Percentiles rank a stretch among this genome's conserved stretches.
Conservation (phyloP, 2,888 invertebrate species). For the Copidosoma aretas region DNA sequence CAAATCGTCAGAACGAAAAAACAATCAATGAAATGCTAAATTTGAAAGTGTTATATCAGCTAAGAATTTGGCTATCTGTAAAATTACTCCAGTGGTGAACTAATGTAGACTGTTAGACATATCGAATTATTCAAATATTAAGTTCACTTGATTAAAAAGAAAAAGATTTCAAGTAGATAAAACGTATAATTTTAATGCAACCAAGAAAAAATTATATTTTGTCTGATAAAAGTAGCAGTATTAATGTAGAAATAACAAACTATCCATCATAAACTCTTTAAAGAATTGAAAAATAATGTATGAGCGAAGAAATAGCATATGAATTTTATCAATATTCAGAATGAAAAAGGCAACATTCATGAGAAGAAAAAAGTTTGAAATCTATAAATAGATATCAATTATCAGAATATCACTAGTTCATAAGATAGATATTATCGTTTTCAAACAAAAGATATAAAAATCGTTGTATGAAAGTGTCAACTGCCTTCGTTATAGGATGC, state of each 20-base stretch:
- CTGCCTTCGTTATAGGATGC: conserved; percentile 29
- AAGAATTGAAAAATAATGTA: conserved; percentile 1
- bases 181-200: conserved; percentile 26
- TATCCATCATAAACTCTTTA: neutral
- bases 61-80: conserved; percentile 1
- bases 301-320: conserved; percentile 8
- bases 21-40: neutral
- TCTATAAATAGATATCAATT: conserved; percentile 28
- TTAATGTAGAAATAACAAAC: conserved; percentile 1
- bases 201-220: conserved; percentile 8
- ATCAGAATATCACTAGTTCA: conserved; percentile 48
- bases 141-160: conserved; percentile 15
- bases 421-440: conserved; percentile 40
- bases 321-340: conserved; percentile 9
- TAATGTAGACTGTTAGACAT: conserved; percentile 35
- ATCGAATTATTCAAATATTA: conserved; percentile 22
- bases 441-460: conserved; percentile 5
- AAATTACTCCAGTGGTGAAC: conserved; percentile 15
- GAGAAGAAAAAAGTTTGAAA: conserved; percentile 13
- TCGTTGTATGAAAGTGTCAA: conserved; percentile 30
- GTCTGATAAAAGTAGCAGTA: conserved; percentile 4
- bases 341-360: neutral
- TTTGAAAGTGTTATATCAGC: neutral
- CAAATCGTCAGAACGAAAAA: neutral
- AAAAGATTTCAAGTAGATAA: neutral